Percentiles rank a stretch among this genome's conserved stretches.
Evolutionary conservation across 2,797 vertebrate genomes (phyloP).

Genomic region (Chrosomus eos): DNA sequence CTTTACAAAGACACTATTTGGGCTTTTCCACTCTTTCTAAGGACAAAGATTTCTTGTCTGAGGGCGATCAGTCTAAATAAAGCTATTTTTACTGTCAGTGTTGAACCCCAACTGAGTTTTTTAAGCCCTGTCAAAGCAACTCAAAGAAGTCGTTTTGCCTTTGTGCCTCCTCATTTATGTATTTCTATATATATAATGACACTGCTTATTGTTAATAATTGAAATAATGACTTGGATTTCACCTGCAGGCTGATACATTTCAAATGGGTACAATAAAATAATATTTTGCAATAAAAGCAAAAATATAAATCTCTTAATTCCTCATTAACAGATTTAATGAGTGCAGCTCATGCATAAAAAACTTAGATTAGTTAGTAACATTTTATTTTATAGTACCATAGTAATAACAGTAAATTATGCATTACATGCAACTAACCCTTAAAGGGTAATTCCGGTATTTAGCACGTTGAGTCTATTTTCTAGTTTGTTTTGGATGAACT

Average conservation of each 20-base stretch:
- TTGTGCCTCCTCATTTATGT: constrained; percentile 76
- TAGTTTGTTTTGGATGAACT: no score
- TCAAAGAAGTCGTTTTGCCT: constrained; percentile 74
- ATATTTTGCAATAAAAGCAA: no score
- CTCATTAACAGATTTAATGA: constrained; percentile 14
- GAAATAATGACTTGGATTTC: constrained; percentile 69
- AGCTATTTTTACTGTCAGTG: constrained; percentile 69
- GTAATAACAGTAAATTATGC: no score
- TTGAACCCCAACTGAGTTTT: constrained; percentile 79
- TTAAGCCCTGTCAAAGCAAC: constrained; percentile 71
- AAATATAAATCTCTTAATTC: no score
- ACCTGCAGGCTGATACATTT: constrained; percentile 67
- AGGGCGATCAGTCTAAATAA: constrained; percentile 70
- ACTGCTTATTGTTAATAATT: constrained; percentile 73
- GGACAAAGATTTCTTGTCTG: constrained; percentile 70
- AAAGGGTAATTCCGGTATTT: no score
- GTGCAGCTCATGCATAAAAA: neutral
- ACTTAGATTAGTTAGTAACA: neutral
- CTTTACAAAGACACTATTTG: constrained; percentile 53
- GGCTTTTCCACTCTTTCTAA: constrained; percentile 63
- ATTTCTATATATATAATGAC: constrained; percentile 79
- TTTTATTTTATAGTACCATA: no score
- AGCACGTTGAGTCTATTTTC: no score
- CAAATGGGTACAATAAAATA: constrained; percentile 60
- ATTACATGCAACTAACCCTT: no score